Conservation (phyloP, 2,888 invertebrate species). For the Electrophaes corylata region DNA sequence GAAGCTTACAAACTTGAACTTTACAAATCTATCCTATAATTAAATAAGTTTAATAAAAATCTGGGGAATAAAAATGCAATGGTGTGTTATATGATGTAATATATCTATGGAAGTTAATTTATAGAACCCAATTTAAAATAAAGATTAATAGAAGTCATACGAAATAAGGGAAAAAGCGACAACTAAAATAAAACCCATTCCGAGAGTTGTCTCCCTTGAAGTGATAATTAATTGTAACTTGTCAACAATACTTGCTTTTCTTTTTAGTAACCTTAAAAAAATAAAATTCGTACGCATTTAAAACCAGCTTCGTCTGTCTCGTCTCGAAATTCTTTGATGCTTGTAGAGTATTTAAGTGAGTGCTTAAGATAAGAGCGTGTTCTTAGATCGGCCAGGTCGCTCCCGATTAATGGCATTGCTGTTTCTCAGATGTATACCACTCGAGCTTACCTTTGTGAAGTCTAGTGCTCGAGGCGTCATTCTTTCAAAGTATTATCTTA, state of each 20-base stretch:
- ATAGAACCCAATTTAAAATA: conserved; percentile 34
- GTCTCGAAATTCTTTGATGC: conserved; percentile 64
- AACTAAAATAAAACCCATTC: conserved; percentile 35
- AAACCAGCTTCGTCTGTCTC: conserved; percentile 40
- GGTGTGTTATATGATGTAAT: conserved; percentile 18
- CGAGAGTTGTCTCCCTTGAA: conserved; percentile 25
- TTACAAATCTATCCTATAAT: too few species aligned
- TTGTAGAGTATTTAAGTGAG: conserved; percentile 69
- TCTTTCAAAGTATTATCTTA: conserved; percentile 18
- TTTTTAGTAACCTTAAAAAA: conserved; percentile 24
- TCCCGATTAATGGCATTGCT: conserved; percentile 66
- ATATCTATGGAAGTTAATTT: conserved; percentile 12
- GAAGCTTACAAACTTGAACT: too few species aligned
- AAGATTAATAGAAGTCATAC: conserved; percentile 37
- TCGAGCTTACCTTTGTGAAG: conserved; percentile 39
- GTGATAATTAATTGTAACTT: conserved; percentile 37
- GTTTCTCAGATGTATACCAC: conserved; percentile 57
- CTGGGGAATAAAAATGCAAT: conserved; percentile 8
- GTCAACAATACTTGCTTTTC: conserved; percentile 36
- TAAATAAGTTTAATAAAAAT: too few species aligned
- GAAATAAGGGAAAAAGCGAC: conserved; percentile 37
- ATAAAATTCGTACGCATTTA: conserved; percentile 42
- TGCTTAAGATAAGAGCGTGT: conserved; percentile 55
- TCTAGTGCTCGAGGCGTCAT: conserved; percentile 18
- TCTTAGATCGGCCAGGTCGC: conserved; percentile 55